Percentiles rank a stretch among this genome's conserved stretches.
Evolutionary conservation across 2,888 invertebrate genomes (phyloP).

Genomic region (Cryptosula pallasiana): DNA sequence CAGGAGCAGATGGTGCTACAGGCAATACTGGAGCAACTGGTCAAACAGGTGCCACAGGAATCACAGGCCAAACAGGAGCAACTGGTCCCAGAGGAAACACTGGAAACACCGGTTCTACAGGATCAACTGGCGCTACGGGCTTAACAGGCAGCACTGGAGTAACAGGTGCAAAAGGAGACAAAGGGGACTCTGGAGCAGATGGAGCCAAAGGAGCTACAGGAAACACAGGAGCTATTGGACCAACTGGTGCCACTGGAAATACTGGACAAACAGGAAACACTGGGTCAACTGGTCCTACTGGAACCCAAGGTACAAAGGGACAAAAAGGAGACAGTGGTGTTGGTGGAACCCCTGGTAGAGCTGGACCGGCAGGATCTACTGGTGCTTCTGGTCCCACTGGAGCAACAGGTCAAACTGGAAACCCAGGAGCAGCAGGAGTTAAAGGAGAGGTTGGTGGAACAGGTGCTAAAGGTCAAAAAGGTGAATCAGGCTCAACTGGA

Average conservation of each 20-base stretch:
- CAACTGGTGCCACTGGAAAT: slow-evolving; percentile 20
- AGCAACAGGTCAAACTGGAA: slow-evolving; percentile 26
- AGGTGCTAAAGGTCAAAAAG: slow-evolving; percentile 1
- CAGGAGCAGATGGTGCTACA: slow-evolving; percentile 12
- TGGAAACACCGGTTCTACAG: slow-evolving; percentile 24
- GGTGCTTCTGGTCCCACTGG: slow-evolving; percentile 16
- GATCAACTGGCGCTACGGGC: slow-evolving; percentile 1
- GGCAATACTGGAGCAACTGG: slow-evolving; percentile 19
- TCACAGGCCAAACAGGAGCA: slow-evolving; percentile 20
- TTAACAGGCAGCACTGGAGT: slow-evolving; percentile 9
- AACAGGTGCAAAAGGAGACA: slow-evolving; percentile 20
- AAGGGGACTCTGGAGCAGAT: slow-evolving; percentile 16
- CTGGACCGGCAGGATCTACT: slow-evolving; percentile 12
- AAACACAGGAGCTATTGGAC: slow-evolving; percentile 24
- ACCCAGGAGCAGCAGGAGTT: slow-evolving; percentile 9
- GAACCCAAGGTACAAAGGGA: slow-evolving; percentile 2
- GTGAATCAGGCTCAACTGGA: background rate
- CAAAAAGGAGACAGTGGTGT: slow-evolving; percentile 25
- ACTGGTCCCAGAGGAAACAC: background rate
- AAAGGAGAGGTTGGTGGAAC: background rate
- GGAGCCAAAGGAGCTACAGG: slow-evolving; percentile 24
- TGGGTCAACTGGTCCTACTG: background rate
- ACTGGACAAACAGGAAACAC: slow-evolving; percentile 2
- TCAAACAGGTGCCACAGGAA: slow-evolving; percentile 26
- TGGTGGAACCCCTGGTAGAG: slow-evolving; percentile 21